Percentiles rank a stretch among this genome's conserved stretches.
These are phyloP conservation scores for Xanthorhoe spadicearia DNA, from an alignment of 2,888 invertebrate genomes.

Conservation along the genomic window DNA sequence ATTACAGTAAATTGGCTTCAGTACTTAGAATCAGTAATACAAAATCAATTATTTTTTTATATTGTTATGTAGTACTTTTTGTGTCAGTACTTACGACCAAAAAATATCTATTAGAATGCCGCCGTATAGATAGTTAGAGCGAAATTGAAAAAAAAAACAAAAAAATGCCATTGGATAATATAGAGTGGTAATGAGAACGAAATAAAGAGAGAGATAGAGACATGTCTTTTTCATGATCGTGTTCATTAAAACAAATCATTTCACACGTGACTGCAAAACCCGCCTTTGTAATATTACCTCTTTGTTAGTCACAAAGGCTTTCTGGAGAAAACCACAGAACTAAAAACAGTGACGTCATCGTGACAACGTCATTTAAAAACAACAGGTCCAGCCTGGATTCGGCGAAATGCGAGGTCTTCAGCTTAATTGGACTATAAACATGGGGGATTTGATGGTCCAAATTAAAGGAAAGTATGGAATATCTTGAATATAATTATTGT, in stretches of 20 bases:
- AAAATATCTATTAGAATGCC: too few species aligned
- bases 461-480: too few species aligned
- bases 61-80: not conserved
- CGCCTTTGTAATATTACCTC: not conserved
- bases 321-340: slow-evolving; percentile 1
- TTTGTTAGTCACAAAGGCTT: not conserved
- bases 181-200: too few species aligned
- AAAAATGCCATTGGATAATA: too few species aligned
- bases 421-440: not conserved
- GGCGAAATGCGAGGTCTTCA: not conserved
- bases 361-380: not conserved
- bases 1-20: not conserved
- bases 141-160: too few species aligned
- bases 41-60: not conserved
- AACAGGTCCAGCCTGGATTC: not conserved
- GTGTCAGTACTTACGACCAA: too few species aligned
- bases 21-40: not conserved
- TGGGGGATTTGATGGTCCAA: not conserved
- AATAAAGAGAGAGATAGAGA: too few species aligned
- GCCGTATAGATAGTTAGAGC: too few species aligned
- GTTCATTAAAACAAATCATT: not conserved
- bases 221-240: too few species aligned
- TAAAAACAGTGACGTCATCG: not conserved
- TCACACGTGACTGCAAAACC: not conserved
- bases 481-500: too few species aligned